Percentiles rank a stretch among this genome's conserved stretches.
phyloP scores from a whole-genome alignment of 1,140 invertebrate species.

The Grapholita molesta region DNA sequence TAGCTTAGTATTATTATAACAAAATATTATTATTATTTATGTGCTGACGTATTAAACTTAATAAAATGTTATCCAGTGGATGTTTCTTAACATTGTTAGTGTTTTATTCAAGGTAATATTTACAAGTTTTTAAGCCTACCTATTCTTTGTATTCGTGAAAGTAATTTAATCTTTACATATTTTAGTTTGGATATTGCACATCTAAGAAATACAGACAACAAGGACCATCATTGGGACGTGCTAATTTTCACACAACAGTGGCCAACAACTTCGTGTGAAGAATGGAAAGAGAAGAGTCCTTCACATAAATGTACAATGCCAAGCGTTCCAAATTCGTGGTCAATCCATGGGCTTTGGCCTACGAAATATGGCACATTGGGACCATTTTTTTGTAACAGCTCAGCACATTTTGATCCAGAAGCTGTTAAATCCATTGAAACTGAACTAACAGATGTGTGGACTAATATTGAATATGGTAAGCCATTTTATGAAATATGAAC shows the following conservation, averaged over 20 bases:
- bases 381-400: constrained; percentile 83
- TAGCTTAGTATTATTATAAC: neutral
- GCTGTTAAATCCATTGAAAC: constrained; percentile 80
- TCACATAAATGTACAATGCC: constrained; percentile 83
- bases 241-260: constrained; percentile 90
- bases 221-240: constrained; percentile 80
- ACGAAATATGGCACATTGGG: constrained; percentile 83
- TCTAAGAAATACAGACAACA: constrained; percentile 1
- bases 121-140: neutral
- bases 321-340: constrained; percentile 81
- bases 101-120: constrained; percentile 9
- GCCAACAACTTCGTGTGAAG: constrained; percentile 86
- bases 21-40: neutral
- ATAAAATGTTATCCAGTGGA: neutral
- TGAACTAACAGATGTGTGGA: constrained; percentile 84
- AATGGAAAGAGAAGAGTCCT: constrained; percentile 82
- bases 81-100: neutral
- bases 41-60: neutral
- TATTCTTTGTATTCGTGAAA: neutral
- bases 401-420: constrained; percentile 81
- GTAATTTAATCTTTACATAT: constrained; percentile 13
- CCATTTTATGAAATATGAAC: neutral
- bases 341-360: constrained; percentile 91
- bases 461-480: constrained; percentile 82
- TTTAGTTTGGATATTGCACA: constrained; percentile 30